These are phyloP conservation scores for Ictalurus punctatus DNA, from an alignment of 2,113 vertebrate genomes.

Conservation along the genomic window DNA sequence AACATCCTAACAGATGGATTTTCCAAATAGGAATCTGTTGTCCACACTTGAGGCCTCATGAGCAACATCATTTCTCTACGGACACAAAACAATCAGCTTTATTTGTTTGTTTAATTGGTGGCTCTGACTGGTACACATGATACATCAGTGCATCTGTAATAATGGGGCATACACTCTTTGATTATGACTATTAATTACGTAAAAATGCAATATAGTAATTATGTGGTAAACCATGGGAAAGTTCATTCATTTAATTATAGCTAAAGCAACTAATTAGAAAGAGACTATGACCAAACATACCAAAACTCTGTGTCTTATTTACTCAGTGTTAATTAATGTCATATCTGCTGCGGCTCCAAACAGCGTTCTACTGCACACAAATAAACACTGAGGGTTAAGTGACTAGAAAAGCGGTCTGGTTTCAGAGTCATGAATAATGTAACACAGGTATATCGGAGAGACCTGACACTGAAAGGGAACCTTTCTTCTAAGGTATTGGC, in stretches of 20 bases:
- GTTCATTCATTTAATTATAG: too few species aligned
- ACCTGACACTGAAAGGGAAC: constrained; percentile 44
- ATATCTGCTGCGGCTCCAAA: constrained; percentile 7
- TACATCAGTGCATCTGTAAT: neutral
- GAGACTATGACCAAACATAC: neutral
- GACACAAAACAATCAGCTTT: neutral
- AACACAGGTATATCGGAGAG: constrained; percentile 10
- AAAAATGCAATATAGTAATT: too few species aligned
- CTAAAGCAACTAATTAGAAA: neutral
- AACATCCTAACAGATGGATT: neutral
- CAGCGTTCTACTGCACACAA: constrained; percentile 12
- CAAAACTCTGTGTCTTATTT: neutral
- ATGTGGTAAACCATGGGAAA: too few species aligned
- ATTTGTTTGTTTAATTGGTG: neutral
- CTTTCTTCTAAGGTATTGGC: constrained; percentile 58
- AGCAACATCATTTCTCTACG: neutral
- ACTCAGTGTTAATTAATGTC: constrained; percentile 5
- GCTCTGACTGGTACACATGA: neutral
- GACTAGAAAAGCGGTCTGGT: neutral
- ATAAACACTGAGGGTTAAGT: constrained; percentile 1
- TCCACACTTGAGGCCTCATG: neutral
- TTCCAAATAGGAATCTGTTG: neutral
- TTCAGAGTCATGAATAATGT: constrained; percentile 27
- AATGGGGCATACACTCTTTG: neutral
- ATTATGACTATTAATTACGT: too few species aligned